Base-by-base conservation (phyloP, 2,113 vertebrate genomes). In the Engraulis encrasicolus region DNA sequence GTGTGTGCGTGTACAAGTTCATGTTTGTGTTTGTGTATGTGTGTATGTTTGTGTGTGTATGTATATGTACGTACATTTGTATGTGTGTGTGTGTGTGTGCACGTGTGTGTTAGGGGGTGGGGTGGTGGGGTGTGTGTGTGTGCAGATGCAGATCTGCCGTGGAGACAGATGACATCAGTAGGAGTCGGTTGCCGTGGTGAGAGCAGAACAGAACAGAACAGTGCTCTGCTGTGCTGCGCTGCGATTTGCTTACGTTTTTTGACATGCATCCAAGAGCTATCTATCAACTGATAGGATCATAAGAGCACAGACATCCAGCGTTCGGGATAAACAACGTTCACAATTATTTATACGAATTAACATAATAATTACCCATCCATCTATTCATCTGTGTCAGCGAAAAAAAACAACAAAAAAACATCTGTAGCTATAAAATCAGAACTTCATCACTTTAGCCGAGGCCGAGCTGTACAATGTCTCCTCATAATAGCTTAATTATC, bases 151-250 rank as follows among this genome's bases (percentile, higher is more conserved):
- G 86, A 92, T 89, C n/a, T 85, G 81, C 71, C 45, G 34, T 6
- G 78, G 86, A 87, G 85, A 77, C 11, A 48, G 86, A 91, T 85
- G 83, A 89, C 82, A 83, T 88, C 78, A 80, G 14, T 18, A n/a
- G n/a, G 78, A 12, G 6, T 78, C 14, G 17, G 49, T 58, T 81
- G 74, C 50, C 19, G n/a, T 37, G 80, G 31, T 19, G 34, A 54
- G 9, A 66, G 58, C 20, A 66, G 58, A n/a, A n/a, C n/a, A n/a
- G n/a, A n/a, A n/a, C n/a, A n/a, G n/a, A n/a, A n/a, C n/a, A n/a
- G n/a, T n/a, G n/a, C n/a, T n/a, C n/a, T n/a, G n/a, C n/a, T n/a
- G n/a, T n/a, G n/a, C n/a, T n/a, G n/a, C n/a, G n/a, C n/a, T n/a
- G n/a, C n/a, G 58, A n/a, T 66, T n/a, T 66, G 58, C 58, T 66